A percentile compares a stretch with the other conserved stretches of the same genome.
phyloP scores from a whole-genome alignment of 1,140 invertebrate genomes.

The Brachystomella parvula region DNA sequence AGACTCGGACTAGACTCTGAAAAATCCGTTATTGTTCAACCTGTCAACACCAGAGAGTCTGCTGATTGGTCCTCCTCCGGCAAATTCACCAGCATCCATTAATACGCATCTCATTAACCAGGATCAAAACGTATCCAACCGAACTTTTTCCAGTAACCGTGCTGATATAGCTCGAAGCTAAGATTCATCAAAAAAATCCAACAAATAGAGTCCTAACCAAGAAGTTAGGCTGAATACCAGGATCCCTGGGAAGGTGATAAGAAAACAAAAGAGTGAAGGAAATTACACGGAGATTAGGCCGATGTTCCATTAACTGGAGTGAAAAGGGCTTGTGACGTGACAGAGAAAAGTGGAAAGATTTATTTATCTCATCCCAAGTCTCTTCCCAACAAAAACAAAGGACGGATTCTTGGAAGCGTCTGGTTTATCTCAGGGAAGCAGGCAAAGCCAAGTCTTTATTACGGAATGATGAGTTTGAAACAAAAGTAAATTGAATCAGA shows the following conservation, averaged over 20 bases:
- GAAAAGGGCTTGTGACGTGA: not conserved
- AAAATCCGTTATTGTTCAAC: no score
- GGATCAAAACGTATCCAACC: constrained; percentile 10
- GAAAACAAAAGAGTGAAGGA: not conserved
- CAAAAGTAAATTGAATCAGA: not conserved
- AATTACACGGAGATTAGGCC: not conserved
- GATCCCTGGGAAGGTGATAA: not conserved
- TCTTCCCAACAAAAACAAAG: not conserved
- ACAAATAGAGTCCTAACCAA: not conserved
- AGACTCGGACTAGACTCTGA: no score
- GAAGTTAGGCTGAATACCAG: not conserved
- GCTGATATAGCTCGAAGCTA: not conserved
- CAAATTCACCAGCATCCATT: constrained; percentile 37
- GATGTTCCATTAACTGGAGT: not conserved
- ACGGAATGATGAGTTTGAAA: not conserved
- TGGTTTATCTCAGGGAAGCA: not conserved
- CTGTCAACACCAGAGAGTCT: no score
- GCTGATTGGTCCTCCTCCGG: no score
- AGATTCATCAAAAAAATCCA: not conserved
- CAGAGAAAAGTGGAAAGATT: not conserved
- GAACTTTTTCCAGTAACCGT: not conserved
- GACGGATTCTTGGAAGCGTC: not conserved
- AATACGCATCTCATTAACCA: constrained; percentile 38
- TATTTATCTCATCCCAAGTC: not conserved
- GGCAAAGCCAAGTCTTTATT: not conserved